Conservation (phyloP, 1,140 invertebrate genomes). For the Muscidifurax raptorellus region DNA sequence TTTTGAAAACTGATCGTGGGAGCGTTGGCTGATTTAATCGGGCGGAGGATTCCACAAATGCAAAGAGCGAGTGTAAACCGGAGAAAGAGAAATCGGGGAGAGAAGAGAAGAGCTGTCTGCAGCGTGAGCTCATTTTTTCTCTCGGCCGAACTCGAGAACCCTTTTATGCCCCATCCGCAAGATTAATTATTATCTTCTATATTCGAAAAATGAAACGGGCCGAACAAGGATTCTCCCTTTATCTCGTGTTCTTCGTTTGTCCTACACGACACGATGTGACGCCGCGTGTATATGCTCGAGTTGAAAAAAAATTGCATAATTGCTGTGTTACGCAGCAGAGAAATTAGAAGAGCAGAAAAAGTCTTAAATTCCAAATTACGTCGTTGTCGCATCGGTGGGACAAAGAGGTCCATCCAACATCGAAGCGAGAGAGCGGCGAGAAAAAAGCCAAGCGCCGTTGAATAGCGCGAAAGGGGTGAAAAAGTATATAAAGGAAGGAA, state of each 20-base stretch:
- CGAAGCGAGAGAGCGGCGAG: conserved; percentile 62
- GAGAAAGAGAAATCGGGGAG: conserved; percentile 48
- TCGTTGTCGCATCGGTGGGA: conserved; percentile 28
- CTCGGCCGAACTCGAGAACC: conserved; percentile 72
- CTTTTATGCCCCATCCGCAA: conserved; percentile 72
- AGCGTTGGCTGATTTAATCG: conserved; percentile 15
- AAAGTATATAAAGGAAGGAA: conserved; percentile 4
- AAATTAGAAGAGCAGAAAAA: conserved; percentile 38
- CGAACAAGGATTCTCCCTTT: conserved; percentile 63
- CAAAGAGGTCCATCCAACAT: not conserved
- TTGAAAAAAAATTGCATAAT: conserved; percentile 3
- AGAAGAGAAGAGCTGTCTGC: conserved; percentile 58
- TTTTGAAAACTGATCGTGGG: conserved; percentile 12
- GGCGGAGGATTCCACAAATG: conserved; percentile 17
- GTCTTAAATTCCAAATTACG: conserved; percentile 45
- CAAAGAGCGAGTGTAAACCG: not conserved
- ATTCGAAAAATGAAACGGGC: conserved; percentile 73
- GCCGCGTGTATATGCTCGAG: not conserved
- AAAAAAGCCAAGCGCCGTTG: conserved; percentile 52
- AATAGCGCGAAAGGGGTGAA: conserved; percentile 53
- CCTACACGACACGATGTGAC: not conserved
- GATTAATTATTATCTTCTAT: conserved; percentile 76
- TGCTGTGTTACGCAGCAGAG: not conserved
- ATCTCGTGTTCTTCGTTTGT: not conserved
- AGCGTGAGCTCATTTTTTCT: conserved; percentile 70